These are phyloP conservation scores for Hylomyscus alleni DNA, from an alignment of 2,797 vertebrate genomes.

Conservation along the genomic window DNA sequence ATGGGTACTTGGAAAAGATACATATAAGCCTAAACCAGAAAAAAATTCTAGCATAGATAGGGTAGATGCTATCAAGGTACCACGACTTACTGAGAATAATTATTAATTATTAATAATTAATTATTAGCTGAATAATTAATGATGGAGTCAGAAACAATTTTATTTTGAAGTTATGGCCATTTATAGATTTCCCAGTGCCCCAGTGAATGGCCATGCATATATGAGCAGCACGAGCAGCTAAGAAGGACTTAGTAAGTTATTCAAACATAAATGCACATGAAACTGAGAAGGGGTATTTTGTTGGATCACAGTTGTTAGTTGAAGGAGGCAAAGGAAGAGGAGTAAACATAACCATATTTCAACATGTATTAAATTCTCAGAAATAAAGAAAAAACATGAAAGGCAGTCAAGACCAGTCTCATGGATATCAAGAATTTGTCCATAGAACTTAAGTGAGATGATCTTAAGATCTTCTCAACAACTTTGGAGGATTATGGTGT, in stretches of 20 bases:
- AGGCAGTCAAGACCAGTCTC: not conserved
- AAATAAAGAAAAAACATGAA: not conserved
- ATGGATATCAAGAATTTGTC: not conserved
- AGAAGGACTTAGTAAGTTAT: not conserved
- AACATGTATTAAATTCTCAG: not conserved
- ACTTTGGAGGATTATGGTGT: fast-evolving
- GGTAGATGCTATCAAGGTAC: not conserved
- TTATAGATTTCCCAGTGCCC: not conserved
- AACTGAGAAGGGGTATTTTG: not conserved
- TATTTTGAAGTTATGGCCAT: not conserved
- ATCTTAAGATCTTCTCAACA: not conserved
- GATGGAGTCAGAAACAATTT: not conserved
- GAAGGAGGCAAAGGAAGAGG: too few relatives aligned
- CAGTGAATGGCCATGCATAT: fast-evolving
- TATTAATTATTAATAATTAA: too few relatives aligned
- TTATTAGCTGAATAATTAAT: not conserved
- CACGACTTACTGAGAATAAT: not conserved
- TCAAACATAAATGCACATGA: not conserved
- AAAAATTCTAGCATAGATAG: not conserved
- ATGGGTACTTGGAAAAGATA: not conserved
- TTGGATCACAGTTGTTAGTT: not conserved
- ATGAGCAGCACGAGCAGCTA: not conserved
- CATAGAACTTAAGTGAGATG: not conserved
- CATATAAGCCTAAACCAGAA: not conserved
- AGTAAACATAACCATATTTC: too few relatives aligned